phyloP scores from a whole-genome alignment of 1,140 invertebrate genomes.

The Sitobion miscanthi region DNA sequence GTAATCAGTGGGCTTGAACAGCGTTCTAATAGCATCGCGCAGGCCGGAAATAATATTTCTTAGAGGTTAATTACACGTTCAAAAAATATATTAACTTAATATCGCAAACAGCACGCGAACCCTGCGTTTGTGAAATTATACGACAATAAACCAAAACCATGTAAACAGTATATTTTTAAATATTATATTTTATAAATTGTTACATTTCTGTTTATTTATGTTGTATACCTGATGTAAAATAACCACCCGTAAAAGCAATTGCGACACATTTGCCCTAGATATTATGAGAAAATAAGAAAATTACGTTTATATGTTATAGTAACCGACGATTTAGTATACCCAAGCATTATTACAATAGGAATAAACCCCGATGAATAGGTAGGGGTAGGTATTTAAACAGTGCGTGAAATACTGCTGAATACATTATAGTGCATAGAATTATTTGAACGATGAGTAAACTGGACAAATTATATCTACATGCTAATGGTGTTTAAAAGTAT shows the following conservation, averaged over 20 bases:
- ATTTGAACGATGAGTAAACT: neutral
- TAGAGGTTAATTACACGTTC: constrained; percentile 15
- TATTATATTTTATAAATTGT: constrained; percentile 23
- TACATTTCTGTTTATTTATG: constrained; percentile 6
- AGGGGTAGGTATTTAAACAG: too few relatives aligned
- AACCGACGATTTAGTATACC: neutral
- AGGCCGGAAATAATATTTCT: neutral
- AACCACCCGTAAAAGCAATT: neutral
- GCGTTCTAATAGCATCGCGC: neutral
- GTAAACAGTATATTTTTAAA: constrained; percentile 19
- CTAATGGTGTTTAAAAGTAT: neutral
- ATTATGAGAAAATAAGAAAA: neutral
- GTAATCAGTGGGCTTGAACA: constrained; percentile 1
- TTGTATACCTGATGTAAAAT: neutral
- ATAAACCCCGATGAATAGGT: neutral
- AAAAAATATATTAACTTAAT: constrained; percentile 14
- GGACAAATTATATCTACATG: neutral
- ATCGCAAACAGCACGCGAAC: neutral
- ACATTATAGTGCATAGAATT: neutral
- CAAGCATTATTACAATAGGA: neutral
- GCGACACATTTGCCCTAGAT: neutral
- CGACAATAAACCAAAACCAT: constrained; percentile 13
- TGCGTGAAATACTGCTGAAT: neutral
- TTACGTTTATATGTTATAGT: neutral
- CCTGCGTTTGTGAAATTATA: neutral